Percentiles rank a stretch among this genome's conserved stretches.
phyloP scores from a whole-genome alignment of 2,113 vertebrate genomes.

The Lontra canadensis region DNA sequence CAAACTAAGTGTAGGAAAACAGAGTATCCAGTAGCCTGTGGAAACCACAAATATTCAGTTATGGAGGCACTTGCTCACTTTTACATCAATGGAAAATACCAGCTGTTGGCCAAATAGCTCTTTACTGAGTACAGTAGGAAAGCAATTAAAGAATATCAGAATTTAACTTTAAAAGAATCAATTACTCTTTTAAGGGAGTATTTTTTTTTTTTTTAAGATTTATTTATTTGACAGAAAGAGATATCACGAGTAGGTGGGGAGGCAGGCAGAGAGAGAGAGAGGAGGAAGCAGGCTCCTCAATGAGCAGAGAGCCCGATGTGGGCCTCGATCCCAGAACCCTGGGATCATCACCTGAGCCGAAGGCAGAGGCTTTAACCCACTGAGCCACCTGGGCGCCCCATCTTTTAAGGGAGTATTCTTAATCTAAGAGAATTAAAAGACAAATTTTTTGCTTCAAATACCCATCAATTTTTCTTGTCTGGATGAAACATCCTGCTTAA shows the following conservation, averaged over 20 bases:
- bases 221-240: too few species aligned
- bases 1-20: conserved; percentile 46
- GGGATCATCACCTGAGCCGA: too few species aligned
- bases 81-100: conserved; percentile 62
- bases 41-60: conserved; percentile 60
- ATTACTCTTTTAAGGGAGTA: neutral
- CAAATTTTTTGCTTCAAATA: neutral
- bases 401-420: conserved; percentile 30
- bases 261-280: too few species aligned
- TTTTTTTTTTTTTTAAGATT: neutral
- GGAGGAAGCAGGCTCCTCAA: too few species aligned
- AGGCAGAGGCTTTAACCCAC: too few species aligned
- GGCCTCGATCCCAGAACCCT: too few species aligned
- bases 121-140: conserved; percentile 28
- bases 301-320: too few species aligned
- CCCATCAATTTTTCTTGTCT: neutral
- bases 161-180: conserved; percentile 14
- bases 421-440: conserved; percentile 10
- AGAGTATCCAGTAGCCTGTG: conserved; percentile 45
- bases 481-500: neutral
- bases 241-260: too few species aligned
- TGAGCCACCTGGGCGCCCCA: too few species aligned
- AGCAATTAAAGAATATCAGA: conserved; percentile 25
- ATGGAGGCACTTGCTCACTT: conserved; percentile 42
- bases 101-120: conserved; percentile 35